Percentiles rank a stretch among this genome's conserved stretches.
Evolutionary conservation across 1,140 invertebrate genomes (phyloP).

Genomic region (Sipha flava): DNA sequence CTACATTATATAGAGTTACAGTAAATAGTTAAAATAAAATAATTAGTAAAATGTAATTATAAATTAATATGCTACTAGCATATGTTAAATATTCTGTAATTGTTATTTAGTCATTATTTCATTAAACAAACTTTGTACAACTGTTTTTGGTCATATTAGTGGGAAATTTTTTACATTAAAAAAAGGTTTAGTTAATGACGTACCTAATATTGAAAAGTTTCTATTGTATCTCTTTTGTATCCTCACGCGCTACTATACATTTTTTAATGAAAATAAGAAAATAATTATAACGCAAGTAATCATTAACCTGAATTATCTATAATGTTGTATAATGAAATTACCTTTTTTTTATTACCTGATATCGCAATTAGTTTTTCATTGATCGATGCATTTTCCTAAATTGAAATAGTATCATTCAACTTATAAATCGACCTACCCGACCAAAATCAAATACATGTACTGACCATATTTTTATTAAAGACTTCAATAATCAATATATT

Average conservation of each 20-base stretch:
- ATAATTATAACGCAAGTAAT: no score
- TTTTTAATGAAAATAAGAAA: no score
- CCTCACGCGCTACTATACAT: no score
- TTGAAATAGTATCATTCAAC: not conserved
- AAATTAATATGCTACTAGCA: no score
- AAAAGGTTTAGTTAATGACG: no score
- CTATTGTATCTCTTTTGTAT: not conserved
- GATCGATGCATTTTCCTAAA: not conserved
- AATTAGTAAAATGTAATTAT: no score
- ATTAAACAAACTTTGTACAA: not conserved
- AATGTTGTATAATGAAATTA: no score
- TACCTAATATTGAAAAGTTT: not conserved
- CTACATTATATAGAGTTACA: no score
- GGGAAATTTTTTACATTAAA: no score
- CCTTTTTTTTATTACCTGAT: not conserved
- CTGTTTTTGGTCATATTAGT: not conserved
- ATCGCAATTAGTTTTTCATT: not conserved
- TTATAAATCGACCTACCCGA: not conserved
- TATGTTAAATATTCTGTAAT: not conserved
- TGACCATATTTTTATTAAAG: not conserved
- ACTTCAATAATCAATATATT: not conserved
- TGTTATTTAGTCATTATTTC: not conserved
- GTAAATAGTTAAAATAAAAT: no score
- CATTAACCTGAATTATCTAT: no score
- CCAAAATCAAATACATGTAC: not conserved